phyloP scores from a whole-genome alignment of 2,888 invertebrate species.

The Hoplodrina ambigua region DNA sequence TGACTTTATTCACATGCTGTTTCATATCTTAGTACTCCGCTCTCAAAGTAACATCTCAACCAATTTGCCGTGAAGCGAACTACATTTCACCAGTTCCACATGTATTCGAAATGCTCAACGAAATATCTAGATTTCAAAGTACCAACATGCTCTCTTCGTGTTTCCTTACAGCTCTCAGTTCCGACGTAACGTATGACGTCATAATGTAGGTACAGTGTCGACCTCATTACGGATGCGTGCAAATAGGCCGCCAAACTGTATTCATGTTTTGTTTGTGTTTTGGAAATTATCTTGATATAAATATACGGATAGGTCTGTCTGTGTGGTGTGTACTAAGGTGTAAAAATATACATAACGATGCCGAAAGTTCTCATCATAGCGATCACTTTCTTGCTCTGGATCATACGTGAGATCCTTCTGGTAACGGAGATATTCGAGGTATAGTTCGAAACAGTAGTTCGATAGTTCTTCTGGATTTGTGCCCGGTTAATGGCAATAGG shows the following conservation, averaged over 20 bases:
- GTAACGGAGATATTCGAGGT: too few species aligned
- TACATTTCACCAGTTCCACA: slow-evolving; percentile 9
- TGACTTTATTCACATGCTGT: slow-evolving; percentile 12
- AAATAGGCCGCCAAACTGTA: slow-evolving; percentile 43
- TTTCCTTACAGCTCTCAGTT: slow-evolving; percentile 7
- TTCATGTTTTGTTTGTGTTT: slow-evolving; percentile 41
- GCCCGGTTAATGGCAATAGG: too few species aligned
- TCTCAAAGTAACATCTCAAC: slow-evolving; percentile 22
- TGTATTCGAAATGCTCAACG: slow-evolving; percentile 12
- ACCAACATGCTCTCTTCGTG: slow-evolving; percentile 6
- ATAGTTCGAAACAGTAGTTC: too few species aligned
- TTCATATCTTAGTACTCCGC: slow-evolving; percentile 4
- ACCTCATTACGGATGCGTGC: slow-evolving; percentile 57
- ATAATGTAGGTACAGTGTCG: slow-evolving; percentile 26
- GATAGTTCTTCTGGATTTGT: too few species aligned
- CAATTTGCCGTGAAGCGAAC: slow-evolving; percentile 26
- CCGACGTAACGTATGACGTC: slow-evolving; percentile 22
- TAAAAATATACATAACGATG: too few species aligned
- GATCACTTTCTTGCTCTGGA: too few species aligned
- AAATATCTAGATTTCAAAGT: slow-evolving; percentile 28
- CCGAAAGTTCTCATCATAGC: too few species aligned
- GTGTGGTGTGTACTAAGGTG: too few species aligned
- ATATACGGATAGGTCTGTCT: too few species aligned
- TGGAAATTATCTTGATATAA: slow-evolving; percentile 30
- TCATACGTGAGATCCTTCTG: too few species aligned